Evolutionary conservation across 2,797 vertebrate species (phyloP), one percentile per base, ranked within the genome.

Genomic region (Enteromius paludinosus): DNA sequence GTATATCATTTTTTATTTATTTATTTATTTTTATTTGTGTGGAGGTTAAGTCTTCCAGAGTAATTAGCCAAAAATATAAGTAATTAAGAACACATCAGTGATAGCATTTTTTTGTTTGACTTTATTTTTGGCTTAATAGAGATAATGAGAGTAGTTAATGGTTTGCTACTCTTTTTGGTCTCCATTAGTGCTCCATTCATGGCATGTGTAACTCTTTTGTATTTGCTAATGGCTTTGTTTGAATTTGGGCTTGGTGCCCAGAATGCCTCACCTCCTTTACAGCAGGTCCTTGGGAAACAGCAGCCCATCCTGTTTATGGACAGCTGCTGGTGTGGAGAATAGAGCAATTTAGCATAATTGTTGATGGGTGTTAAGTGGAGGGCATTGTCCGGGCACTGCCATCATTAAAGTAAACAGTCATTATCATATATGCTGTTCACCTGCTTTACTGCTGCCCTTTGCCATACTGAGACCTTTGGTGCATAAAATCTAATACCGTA

Each of bases 381-480:
- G 11, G 75, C 62, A 78, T 84, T 64, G 79, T 66, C 69, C 18
- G 69, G 43, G 65, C 69, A 78, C 20, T 54, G 62, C 69, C 68
- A 74, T 59, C 79, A 82, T 82, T 82, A 79, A 74, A 56, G 75
- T 84, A 79, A 88, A 82, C 83, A 64, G 61, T 82, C 25, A 74
- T 85, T 82, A 80, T 76, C 71, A 77, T 82, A 69, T 62, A 74
- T 66, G 3, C 15, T n/a, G 76, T 68, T 23, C 25, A 35, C 64
- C 35, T 74, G 75, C 43, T 35, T 43, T 75, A 33, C 45, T 15
- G 30, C 47, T 79, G 45, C 64, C 64, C 38, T 83, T 72, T 83
- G 69, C 74, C 75, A 71, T 69, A 85, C 18, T 77, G 28, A 4
- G 30, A 62, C 25, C 59, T 17, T 30, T 65, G 72, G 25, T 11